Percentiles rank a stretch among this genome's conserved stretches.
phyloP scores from a whole-genome alignment of 2,797 vertebrate genomes.

The Alcedo atthis region DNA sequence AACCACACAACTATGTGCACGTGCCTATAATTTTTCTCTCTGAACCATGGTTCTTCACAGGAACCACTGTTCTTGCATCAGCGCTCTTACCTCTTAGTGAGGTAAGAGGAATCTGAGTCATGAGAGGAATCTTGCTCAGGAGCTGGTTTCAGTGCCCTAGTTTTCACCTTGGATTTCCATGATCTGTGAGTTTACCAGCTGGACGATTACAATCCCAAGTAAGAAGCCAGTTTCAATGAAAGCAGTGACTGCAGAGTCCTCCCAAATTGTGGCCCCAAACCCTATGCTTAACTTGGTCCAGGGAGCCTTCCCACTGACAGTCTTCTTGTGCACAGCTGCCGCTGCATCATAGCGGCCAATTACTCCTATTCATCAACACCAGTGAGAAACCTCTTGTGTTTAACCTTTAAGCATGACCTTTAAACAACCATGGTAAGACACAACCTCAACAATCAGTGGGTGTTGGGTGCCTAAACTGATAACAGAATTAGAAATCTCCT shows the following conservation, averaged over 20 bases:
- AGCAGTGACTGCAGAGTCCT: not conserved
- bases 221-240: conserved; percentile 2
- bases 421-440: not conserved
- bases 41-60: not conserved
- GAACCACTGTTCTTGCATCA: not conserved
- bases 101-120: conserved; percentile 4
- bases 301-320: not conserved
- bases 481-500: not conserved
- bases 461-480: not conserved
- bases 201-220: not conserved
- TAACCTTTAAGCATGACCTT: no score
- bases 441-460: not conserved
- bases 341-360: not conserved
- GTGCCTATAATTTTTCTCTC: not conserved
- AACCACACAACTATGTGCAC: not conserved
- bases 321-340: not conserved
- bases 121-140: not conserved
- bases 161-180: conserved; percentile 1
- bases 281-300: not conserved
- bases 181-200: not conserved
- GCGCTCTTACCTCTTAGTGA: rapidly evolving
- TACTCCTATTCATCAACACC: not conserved
- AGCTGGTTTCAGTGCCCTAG: not conserved
- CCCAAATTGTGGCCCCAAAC: not conserved
- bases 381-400: no score